Conservation (phyloP, 2,888 invertebrate genomes). For the Stictocephala bisonia region DNA sequence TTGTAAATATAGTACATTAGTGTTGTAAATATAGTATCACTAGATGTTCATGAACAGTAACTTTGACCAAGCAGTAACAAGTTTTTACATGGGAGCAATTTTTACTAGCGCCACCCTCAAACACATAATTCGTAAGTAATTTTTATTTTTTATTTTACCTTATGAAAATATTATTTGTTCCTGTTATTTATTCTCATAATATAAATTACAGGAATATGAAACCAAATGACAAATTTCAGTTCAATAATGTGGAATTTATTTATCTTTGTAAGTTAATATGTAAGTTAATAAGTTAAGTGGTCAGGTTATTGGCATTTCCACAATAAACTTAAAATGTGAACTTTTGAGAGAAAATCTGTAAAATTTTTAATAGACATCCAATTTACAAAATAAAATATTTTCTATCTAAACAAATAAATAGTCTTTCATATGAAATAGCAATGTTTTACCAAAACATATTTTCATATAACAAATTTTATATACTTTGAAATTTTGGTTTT, state of each 20-base stretch:
- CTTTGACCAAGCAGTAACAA: neutral
- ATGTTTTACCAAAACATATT: neutral
- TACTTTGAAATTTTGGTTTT: conserved; percentile 9
- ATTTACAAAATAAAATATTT: conserved; percentile 11
- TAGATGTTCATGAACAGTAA: conserved; percentile 5
- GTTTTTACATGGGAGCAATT: neutral
- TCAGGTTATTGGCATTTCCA: neutral
- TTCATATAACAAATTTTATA: neutral
- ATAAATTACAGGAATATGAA: conserved; percentile 1
- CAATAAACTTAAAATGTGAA: neutral
- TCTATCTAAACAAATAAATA: conserved; percentile 3
- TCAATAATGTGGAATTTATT: conserved; percentile 12
- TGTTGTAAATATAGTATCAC: neutral
- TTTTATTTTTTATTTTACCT: conserved; percentile 1
- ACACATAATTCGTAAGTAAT: conserved; percentile 9
- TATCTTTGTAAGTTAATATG: neutral
- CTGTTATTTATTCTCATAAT: conserved; percentile 12
- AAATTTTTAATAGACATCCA: neutral
- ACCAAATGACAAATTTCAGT: neutral
- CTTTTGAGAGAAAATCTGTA: conserved; percentile 6
- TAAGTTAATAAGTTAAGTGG: no score
- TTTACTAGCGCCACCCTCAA: conserved; percentile 1
- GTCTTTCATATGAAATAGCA: conserved; percentile 13
- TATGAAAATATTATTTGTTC: conserved; percentile 12
- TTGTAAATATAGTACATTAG: conserved; percentile 27